These are phyloP conservation scores for Cyprinodon tularosa DNA, from an alignment of 2,113 vertebrate species.

Conservation along the genomic window DNA sequence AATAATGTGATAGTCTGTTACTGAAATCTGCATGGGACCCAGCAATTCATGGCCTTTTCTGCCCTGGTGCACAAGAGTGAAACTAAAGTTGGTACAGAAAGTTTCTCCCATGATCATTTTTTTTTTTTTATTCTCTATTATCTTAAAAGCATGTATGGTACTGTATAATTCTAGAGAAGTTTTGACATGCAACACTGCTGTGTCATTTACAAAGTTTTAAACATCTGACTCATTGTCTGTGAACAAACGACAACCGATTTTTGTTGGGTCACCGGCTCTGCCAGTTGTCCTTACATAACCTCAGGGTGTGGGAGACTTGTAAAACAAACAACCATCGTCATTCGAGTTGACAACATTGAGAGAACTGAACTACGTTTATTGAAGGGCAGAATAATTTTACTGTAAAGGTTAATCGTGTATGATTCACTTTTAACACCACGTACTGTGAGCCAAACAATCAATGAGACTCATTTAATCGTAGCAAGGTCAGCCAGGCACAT, in stretches of 20 bases:
- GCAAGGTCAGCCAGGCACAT: neutral
- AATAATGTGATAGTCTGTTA: no score
- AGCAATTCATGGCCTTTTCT: no score
- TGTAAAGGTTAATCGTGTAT: neutral
- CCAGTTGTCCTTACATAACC: neutral
- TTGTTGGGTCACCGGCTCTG: neutral
- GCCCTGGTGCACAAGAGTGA: no score
- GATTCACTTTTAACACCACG: no score
- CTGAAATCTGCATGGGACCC: no score
- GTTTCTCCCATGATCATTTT: no score
- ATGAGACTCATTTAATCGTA: neutral
- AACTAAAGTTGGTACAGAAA: no score
- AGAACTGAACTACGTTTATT: neutral
- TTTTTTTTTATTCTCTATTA: no score
- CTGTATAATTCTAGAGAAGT: neutral
- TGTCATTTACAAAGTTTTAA: neutral
- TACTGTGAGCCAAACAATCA: neutral
- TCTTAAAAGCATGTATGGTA: neutral
- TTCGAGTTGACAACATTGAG: neutral
- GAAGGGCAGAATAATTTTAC: neutral
- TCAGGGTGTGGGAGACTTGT: neutral
- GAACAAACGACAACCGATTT: neutral
- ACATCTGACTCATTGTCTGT: neutral
- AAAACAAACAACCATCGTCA: neutral
- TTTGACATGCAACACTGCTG: neutral